These are phyloP conservation scores for Scortum barcoo DNA, from an alignment of 2,113 vertebrate species.

Conservation along the genomic window DNA sequence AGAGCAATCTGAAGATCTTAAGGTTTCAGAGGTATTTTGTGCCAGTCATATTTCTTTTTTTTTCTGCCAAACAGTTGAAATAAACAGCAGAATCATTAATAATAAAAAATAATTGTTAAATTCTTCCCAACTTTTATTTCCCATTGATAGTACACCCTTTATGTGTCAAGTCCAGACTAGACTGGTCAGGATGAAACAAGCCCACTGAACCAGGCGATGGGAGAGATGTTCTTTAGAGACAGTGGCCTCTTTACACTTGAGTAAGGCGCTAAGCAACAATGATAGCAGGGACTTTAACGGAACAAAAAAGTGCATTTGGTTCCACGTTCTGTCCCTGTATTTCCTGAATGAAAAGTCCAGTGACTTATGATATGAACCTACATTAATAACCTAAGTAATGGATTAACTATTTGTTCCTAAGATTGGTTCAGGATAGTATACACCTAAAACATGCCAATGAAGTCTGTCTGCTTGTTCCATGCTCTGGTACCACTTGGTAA, in stretches of 20 bases:
- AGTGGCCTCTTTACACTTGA: background rate
- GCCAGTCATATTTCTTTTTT: no score
- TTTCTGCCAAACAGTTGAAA: background rate
- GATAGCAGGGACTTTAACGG: background rate
- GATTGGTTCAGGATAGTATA: background rate
- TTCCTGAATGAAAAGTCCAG: no score
- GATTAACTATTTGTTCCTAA: background rate
- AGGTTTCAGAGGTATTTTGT: background rate
- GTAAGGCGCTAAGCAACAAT: background rate
- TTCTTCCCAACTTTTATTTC: no score
- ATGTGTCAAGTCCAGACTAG: background rate
- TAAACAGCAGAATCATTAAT: background rate
- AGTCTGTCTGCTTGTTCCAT: background rate
- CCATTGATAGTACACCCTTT: background rate
- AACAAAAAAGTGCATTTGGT: background rate
- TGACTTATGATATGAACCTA: background rate
- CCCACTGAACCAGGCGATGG: background rate
- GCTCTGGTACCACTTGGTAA: conserved; percentile 24
- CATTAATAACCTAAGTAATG: background rate
- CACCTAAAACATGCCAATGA: conserved; percentile 40
- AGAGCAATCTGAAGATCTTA: background rate
- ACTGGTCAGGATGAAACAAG: background rate
- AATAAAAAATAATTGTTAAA: no score
- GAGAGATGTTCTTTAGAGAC: background rate
- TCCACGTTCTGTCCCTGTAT: background rate